A percentile compares a stretch with the other conserved stretches of the same genome.
Conservation (phyloP, 2,113 vertebrate species). For the Phocoena sinus region DNA sequence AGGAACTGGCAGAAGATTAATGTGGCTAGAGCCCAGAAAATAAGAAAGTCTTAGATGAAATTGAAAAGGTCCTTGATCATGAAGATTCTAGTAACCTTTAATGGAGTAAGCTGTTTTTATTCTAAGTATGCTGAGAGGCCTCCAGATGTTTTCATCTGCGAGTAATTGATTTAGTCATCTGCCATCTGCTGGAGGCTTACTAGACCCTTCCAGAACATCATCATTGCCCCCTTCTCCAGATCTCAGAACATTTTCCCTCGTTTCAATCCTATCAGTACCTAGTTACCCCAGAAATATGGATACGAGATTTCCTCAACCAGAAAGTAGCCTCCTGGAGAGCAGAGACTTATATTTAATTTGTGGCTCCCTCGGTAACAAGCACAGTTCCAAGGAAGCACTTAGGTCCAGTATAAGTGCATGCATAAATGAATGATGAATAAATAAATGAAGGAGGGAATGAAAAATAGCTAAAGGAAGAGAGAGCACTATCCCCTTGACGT, state of each 20-base stretch:
- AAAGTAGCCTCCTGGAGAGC: neutral
- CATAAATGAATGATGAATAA: slow-evolving; percentile 9
- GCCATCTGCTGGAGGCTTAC: neutral
- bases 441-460: neutral
- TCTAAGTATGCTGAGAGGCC: neutral
- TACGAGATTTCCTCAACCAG: neutral
- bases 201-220: neutral
- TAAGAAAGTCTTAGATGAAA: neutral
- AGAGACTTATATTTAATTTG: neutral
- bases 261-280: neutral
- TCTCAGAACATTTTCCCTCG: neutral
- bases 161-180: neutral
- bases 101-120: neutral
- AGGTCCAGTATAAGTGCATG: neutral
- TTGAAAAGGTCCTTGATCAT: neutral
- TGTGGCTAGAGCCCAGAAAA: neutral
- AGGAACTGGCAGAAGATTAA: neutral
- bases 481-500: neutral
- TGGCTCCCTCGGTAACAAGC: neutral
- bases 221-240: neutral
- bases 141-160: neutral
- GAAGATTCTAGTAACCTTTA: neutral
- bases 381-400: neutral
- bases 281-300: neutral
- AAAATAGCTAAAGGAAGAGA: neutral